Percentiles rank a stretch among this genome's conserved stretches.
Evolutionary conservation across 2,888 invertebrate genomes (phyloP).

Genomic region (Melanostoma scalare): DNA sequence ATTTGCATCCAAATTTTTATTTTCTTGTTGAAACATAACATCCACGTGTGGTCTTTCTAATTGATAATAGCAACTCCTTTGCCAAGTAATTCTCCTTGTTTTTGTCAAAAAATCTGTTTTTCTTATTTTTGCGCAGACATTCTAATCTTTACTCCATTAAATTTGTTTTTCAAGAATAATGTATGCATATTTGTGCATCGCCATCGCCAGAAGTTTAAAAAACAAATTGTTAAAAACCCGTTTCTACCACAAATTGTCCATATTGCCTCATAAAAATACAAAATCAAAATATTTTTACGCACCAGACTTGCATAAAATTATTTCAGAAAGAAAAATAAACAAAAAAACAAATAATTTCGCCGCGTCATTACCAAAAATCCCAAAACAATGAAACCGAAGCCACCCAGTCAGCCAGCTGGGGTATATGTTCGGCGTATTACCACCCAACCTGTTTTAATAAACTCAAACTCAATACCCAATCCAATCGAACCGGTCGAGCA

Average conservation of each 20-base stretch:
- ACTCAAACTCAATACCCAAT: conserved; percentile 24
- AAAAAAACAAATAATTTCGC: not conserved
- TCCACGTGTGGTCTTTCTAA: too few species aligned
- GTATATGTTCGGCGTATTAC: conserved; percentile 46
- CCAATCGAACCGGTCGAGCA: conserved; percentile 60
- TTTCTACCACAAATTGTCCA: not conserved
- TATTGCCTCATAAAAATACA: not conserved
- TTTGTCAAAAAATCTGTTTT: too few species aligned
- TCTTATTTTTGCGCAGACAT: too few species aligned
- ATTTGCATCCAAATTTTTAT: too few species aligned
- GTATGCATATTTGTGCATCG: too few species aligned
- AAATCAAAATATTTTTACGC: not conserved
- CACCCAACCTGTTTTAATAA: conserved; percentile 64
- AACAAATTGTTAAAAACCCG: not conserved
- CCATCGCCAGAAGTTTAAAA: too few species aligned
- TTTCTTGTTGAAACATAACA: too few species aligned
- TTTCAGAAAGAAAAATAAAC: not conserved
- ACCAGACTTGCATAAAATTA: conserved; percentile 4
- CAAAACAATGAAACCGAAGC: conserved; percentile 14
- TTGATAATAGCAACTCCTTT: too few species aligned
- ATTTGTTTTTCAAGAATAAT: too few species aligned
- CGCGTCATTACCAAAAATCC: conserved; percentile 21
- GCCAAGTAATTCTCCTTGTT: too few species aligned
- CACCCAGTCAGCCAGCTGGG: conserved; percentile 41
- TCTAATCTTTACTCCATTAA: too few species aligned